phyloP scores from a whole-genome alignment of 2,113 vertebrate genomes.

The Microcebus griseorufus region DNA sequence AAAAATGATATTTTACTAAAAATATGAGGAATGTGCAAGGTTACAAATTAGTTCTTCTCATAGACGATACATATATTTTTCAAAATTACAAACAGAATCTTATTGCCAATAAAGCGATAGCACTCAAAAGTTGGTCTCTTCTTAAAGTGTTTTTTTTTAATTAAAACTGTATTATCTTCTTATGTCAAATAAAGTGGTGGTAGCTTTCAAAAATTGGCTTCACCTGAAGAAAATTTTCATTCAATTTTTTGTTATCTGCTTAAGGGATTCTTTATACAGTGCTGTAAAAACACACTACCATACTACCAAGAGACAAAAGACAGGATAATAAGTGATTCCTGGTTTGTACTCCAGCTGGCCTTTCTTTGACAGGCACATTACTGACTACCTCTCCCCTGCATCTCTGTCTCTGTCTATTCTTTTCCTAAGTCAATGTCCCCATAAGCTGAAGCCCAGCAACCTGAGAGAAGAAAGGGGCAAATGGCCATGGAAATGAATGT shows the following conservation, averaged over 20 bases:
- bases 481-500: neutral
- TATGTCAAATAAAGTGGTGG: neutral
- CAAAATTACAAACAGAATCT: conserved; percentile 1
- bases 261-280: neutral
- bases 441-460: neutral
- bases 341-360: neutral
- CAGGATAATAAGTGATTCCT: neutral
- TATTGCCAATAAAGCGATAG: neutral
- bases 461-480: neutral
- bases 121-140: neutral
- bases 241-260: neutral
- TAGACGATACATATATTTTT: neutral
- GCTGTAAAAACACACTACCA: neutral
- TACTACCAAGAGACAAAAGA: neutral
- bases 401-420: neutral
- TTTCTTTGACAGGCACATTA: neutral
- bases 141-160: neutral
- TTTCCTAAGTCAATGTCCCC: neutral
- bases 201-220: neutral
- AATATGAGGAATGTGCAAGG: neutral
- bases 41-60: neutral
- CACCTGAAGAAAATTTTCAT: neutral
- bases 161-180: neutral
- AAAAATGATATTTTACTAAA: conserved; percentile 9
- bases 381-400: neutral